Percentiles rank a stretch among this genome's conserved stretches.
Evolutionary conservation across 1,140 invertebrate genomes (phyloP).

Genomic region (Drosophila parabipectinata): DNA sequence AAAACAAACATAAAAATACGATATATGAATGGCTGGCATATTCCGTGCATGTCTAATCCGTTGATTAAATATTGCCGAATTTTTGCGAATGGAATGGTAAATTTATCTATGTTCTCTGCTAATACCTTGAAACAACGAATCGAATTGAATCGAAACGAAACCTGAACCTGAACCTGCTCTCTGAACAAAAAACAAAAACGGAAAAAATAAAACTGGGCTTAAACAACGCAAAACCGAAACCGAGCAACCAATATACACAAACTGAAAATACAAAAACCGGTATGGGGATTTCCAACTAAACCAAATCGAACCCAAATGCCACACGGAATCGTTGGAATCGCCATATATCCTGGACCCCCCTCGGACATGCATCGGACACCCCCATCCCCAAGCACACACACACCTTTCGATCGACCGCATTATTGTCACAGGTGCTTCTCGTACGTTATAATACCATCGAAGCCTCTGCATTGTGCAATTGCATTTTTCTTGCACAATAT

Average conservation of each 20-base stretch:
- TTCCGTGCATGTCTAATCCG: conserved; percentile 70
- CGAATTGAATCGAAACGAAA: conserved; percentile 42
- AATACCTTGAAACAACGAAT: conserved; percentile 63
- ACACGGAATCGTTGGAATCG: conserved; percentile 41
- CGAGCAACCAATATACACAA: conserved; percentile 15
- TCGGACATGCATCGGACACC: not conserved
- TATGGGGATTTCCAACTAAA: conserved; percentile 44
- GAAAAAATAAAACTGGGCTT: conserved; percentile 24
- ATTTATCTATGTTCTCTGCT: conserved; percentile 68
- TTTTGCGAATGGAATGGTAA: conserved; percentile 56
- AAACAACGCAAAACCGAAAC: conserved; percentile 36
- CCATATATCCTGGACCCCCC: conserved; percentile 26
- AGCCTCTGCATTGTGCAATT: conserved; percentile 82
- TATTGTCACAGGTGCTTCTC: conserved; percentile 84
- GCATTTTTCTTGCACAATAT: conserved; percentile 86
- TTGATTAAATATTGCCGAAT: conserved; percentile 75
- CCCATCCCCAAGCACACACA: not conserved
- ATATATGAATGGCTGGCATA: conserved; percentile 39
- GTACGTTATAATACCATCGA: conserved; percentile 84
- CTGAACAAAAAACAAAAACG: conserved; percentile 31
- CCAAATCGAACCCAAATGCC: conserved; percentile 58
- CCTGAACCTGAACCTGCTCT: conserved; percentile 39
- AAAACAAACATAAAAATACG: not conserved
- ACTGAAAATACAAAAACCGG: conserved; percentile 38
- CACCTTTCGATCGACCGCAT: conserved; percentile 63